Evolutionary conservation across 2,113 vertebrate genomes (phyloP).

Genomic region (Apaloderma vittatum): DNA sequence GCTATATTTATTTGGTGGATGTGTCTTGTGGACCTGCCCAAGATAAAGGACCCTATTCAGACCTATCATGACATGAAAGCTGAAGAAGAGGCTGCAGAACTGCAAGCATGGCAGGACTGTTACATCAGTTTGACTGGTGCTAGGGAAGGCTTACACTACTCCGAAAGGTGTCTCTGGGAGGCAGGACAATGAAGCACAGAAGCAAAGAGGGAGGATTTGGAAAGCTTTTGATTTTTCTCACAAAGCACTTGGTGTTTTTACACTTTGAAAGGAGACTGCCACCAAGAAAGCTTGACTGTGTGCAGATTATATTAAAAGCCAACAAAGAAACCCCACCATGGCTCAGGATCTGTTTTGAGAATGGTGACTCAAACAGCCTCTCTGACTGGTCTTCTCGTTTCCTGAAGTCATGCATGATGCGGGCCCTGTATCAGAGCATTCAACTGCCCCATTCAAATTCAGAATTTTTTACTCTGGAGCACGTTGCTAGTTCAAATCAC

Average conservation of each 20-base stretch:
- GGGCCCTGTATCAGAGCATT: background rate
- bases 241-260: background rate
- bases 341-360: background rate
- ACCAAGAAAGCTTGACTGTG: background rate
- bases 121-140: background rate
- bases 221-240: background rate
- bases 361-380: background rate
- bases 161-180: background rate
- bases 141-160: background rate
- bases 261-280: background rate
- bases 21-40: background rate
- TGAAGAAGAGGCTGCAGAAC: background rate
- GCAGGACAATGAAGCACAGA: background rate
- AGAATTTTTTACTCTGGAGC: background rate
- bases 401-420: rapidly evolving
- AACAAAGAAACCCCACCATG: background rate
- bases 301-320: background rate
- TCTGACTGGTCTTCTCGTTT: background rate
- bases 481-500: background rate
- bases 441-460: background rate
- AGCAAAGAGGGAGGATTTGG: background rate
- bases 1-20: background rate
- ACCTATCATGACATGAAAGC: background rate
- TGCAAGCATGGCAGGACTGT: background rate
- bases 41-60: background rate